Evolutionary conservation across 2,888 invertebrate genomes (phyloP), one percentile per base, ranked within the genome.

Genomic region (Yponomeuta evonymella): DNA sequence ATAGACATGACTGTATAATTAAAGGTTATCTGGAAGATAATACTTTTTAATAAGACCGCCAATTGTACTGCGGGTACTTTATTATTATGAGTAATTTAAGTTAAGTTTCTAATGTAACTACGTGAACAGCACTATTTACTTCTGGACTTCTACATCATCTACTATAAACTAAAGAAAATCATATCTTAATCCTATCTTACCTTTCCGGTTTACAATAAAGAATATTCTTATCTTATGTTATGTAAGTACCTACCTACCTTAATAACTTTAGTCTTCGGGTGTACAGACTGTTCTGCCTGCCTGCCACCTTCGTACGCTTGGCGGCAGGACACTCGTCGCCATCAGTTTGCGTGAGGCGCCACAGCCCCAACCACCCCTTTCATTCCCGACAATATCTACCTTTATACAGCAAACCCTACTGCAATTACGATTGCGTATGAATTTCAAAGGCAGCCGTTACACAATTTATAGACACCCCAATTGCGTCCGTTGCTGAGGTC

Each of bases 281-380:
- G 51, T 58, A 58, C 51, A n/a, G 65, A 8, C 73, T 79, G 73
- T 74, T 33, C 33, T 33, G 33, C 74, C 71, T 76, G 75, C 71
- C 77, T 78, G 78, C 77, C 78, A 74, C 79, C 76, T 9, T 72
- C 23, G 70, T 33, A 48, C 48, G 66, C 51, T 68, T 51, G 68
- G 63, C 51, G 69, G 69, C 51, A 30, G 68, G 48, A 15, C 23
- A n/a, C 29, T 23, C 30, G 68, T 48, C 68, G 48, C 23, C n/a
- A 15, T 6, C 43, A 43, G 30, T 12, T 69, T 48, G 69, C 69
- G 71, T 71, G 68, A 64, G 71, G 71, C 69, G 69, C 70, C 70
- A 70, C 48, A 8, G 10, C 29, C 69, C 33, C 58, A 23, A 29
- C 65, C 67, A 67, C 8, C 33, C 43, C 67, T 23, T 64, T 23